Base-by-base conservation (phyloP, 1,140 invertebrate genomes). In the Diachasmimorpha longicaudata region DNA sequence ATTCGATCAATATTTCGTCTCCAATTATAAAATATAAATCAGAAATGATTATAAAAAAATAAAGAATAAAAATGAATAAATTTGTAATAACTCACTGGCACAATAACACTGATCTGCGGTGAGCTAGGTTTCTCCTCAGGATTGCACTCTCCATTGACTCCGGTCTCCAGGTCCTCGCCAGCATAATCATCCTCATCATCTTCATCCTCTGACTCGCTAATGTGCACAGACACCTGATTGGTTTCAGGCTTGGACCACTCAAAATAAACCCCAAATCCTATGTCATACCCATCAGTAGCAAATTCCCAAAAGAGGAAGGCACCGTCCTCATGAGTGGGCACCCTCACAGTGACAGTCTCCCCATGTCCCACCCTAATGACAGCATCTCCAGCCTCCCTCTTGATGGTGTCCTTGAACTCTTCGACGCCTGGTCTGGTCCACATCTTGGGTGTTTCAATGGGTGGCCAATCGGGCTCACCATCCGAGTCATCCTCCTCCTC, bases 281-380 rank as follows among this genome's bases (percentile, higher is more conserved):
- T 97, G 85, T 99, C 99, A 87, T 99, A 99, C 82, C 93, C 93
- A 86, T 99, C 99, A 0, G 98, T 99, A 9, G 98, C 97, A 89
- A 99, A 99, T 90, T 99, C 99, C 98, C 98, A 99, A 87, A 98
- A 99, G n/a, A 99, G 89, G 83, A 96, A 96, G 0, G 94, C 93
- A 0, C 98, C 98, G 83, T 97, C 95, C 79, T 95, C 92, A 86
- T 99, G 97, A 0, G 99, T 99, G 14, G 99, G 99, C 25, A 99
- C 99, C 72, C 98, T 91, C 0, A 99, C 96, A 42, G 98, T 99
- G 6, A 99, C 95, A 6, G 96, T 98, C 90, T 99, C 98, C 10
- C 98, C 98, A 86, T 99, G 98, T 0, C 96, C 97, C 66, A 99
- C 95, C 84, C 96, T 95, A 75, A 99, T 95, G n/a, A 98, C 93